Evolutionary conservation across 2,888 invertebrate species (phyloP).

Genomic region (Mylabris sibirica): DNA sequence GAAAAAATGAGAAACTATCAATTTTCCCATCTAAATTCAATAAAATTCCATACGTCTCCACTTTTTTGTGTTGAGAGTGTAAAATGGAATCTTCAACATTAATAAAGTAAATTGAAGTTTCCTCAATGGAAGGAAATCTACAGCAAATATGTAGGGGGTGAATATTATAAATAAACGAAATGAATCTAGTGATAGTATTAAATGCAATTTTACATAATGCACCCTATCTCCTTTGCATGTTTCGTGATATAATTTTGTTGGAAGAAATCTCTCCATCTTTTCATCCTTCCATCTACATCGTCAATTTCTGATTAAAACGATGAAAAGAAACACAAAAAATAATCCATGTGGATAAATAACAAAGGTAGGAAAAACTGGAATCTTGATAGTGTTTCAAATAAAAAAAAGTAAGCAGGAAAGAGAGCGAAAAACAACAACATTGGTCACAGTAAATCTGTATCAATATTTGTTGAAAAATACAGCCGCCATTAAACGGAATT

Average conservation of each 20-base stretch:
- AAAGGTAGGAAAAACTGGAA: no score
- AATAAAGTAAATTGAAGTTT: slow-evolving; percentile 3
- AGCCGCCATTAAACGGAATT: neutral
- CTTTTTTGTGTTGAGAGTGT: neutral
- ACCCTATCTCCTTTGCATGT: neutral
- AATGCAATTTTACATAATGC: neutral
- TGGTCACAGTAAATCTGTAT: neutral
- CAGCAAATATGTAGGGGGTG: neutral
- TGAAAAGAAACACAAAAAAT: no score
- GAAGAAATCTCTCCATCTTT: neutral
- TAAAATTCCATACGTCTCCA: neutral
- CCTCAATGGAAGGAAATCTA: neutral
- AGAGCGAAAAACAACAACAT: neutral
- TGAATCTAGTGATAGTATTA: no score
- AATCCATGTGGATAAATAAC: neutral
- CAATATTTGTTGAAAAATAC: neutral
- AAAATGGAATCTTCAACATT: neutral
- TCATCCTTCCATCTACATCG: neutral
- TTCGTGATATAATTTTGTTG: neutral
- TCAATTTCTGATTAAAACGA: neutral
- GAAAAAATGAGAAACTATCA: neutral
- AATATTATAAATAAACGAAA: neutral
- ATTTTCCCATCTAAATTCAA: neutral
- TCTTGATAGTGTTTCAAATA: no score
- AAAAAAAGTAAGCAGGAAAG: neutral